Conservation (phyloP, 2,888 invertebrate genomes). For the Electrophaes corylata region DNA sequence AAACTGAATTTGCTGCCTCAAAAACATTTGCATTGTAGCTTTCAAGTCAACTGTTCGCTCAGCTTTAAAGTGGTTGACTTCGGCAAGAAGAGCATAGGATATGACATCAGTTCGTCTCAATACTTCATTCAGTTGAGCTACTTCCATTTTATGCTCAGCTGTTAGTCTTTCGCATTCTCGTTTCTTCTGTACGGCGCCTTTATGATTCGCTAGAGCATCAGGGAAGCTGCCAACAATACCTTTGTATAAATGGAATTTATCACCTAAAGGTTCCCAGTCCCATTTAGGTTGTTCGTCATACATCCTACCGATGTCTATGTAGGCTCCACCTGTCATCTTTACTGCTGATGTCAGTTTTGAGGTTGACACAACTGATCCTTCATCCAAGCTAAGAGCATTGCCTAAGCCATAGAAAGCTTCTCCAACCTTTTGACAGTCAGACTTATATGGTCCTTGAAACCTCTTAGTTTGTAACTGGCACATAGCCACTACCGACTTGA, state of each 20-base stretch:
- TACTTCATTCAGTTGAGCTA: conserved; percentile 91
- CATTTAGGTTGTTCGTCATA: conserved; percentile 95
- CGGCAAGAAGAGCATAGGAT: conserved; percentile 96
- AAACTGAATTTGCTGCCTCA: conserved; percentile 95
- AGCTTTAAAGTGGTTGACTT: conserved; percentile 95
- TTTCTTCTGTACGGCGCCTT: conserved; percentile 94
- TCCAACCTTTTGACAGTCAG: conserved; percentile 96
- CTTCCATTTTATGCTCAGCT: conserved; percentile 92
- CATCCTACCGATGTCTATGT: conserved; percentile 94
- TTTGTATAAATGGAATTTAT: conserved; percentile 96
- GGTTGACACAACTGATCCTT: conserved; percentile 85
- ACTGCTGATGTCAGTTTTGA: conserved; percentile 90
- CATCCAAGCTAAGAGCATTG: conserved; percentile 92
- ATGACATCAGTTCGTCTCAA: conserved; percentile 94
- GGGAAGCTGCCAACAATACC: conserved; percentile 96
- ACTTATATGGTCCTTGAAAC: conserved; percentile 92
- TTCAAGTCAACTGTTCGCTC: conserved; percentile 95
- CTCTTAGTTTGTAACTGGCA: conserved; percentile 94
- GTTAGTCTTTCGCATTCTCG: conserved; percentile 93
- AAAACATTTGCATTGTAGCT: conserved; percentile 92
- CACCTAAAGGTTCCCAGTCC: conserved; percentile 95
- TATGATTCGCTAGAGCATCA: conserved; percentile 94
- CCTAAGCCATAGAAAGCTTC: conserved; percentile 94
- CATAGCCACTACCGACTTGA: conserved; percentile 92
- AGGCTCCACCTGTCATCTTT: conserved; percentile 94